Evolutionary conservation across 2,113 vertebrate genomes (phyloP).

Genomic region (Clarias gariepinus): DNA sequence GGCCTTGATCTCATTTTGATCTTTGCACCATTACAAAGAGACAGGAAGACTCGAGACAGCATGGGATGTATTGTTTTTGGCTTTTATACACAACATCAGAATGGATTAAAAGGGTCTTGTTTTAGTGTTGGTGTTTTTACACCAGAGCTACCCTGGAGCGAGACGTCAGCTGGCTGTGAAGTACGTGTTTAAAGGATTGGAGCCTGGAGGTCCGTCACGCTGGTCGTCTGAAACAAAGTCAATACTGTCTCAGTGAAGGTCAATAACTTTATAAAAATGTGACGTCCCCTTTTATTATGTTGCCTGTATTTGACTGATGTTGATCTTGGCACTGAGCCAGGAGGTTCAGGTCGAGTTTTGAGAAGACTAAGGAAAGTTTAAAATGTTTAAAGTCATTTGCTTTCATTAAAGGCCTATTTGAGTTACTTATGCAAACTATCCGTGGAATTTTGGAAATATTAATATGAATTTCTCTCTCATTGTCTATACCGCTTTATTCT

Average conservation of each 20-base stretch:
- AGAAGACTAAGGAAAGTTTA: neutral
- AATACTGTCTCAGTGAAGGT: conserved; percentile 13
- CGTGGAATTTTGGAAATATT: neutral
- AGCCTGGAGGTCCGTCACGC: neutral
- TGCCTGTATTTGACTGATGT: neutral
- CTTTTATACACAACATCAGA: neutral
- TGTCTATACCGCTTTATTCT: no score
- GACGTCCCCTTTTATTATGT: neutral
- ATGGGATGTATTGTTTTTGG: neutral
- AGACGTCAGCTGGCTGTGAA: neutral
- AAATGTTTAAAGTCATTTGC: neutral
- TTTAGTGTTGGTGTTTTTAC: neutral
- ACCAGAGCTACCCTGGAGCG: neutral
- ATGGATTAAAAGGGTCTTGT: neutral
- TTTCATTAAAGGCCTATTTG: no score
- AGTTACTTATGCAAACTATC: no score
- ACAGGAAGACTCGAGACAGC: conserved; percentile 2
- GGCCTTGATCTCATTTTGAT: conserved; percentile 22
- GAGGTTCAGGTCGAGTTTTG: neutral
- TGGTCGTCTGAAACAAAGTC: neutral
- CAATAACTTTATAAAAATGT: neutral
- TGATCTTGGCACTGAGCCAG: neutral
- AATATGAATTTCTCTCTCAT: neutral
- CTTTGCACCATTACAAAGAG: neutral
- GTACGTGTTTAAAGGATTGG: neutral